A percentile compares a stretch with the other conserved stretches of the same genome.
Conservation (phyloP, 2,113 vertebrate species). For the Dendrocopos noguchii region DNA sequence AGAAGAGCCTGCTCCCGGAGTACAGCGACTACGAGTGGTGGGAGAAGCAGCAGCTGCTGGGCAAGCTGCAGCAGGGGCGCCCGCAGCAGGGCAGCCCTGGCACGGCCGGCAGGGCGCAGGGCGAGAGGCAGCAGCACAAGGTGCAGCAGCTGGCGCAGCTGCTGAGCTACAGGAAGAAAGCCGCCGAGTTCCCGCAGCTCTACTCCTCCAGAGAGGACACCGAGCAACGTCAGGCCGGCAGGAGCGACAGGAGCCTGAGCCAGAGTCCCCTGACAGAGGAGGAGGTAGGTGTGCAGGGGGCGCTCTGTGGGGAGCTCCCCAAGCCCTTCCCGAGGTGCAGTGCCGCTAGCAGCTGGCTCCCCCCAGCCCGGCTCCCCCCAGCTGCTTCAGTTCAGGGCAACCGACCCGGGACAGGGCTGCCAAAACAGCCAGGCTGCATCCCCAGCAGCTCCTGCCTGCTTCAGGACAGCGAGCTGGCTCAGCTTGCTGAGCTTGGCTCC, state of each 20-base stretch:
- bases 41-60: slow-evolving; percentile 76
- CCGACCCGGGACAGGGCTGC: neutral
- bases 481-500: no score
- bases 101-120: slow-evolving; percentile 3
- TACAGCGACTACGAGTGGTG: slow-evolving; percentile 77
- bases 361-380: neutral
- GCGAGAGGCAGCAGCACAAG: slow-evolving; percentile 77
- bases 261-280: slow-evolving; percentile 80
- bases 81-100: slow-evolving; percentile 41
- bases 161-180: slow-evolving; percentile 87
- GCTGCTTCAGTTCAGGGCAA: neutral
- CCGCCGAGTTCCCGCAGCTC: slow-evolving; percentile 79
- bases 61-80: slow-evolving; percentile 62
- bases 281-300: slow-evolving; percentile 78
- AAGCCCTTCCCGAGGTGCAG: no score
- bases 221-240: neutral
- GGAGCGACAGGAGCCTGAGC: slow-evolving; percentile 61
- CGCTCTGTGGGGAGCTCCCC: neutral
- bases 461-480: neutral
- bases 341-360: no score
- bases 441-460: neutral
- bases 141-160: slow-evolving; percentile 85
- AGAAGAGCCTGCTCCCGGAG: slow-evolving; percentile 72
- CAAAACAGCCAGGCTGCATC: neutral
- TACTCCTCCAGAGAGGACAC: slow-evolving; percentile 73